Conservation (phyloP, 2,888 invertebrate species). For the Halictus quadricinctus region DNA sequence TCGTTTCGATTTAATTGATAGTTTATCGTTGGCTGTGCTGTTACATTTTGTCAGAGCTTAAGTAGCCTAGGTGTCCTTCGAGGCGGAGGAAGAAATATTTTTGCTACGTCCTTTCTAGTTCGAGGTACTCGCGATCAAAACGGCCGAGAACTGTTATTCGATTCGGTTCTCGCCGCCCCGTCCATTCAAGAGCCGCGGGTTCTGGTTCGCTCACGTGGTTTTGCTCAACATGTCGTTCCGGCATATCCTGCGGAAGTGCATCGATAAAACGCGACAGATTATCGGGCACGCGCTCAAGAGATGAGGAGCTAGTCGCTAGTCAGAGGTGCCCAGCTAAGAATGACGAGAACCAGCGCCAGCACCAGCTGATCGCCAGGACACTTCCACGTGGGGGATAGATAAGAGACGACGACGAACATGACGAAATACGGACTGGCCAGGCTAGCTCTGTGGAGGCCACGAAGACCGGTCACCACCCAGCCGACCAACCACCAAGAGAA, state of each 20-base stretch:
- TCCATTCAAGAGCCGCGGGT: background rate
- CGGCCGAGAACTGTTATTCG: background rate
- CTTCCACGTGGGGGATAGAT: background rate
- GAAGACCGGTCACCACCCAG: slow-evolving; percentile 78
- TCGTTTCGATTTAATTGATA: slow-evolving; percentile 31
- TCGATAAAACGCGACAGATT: slow-evolving; percentile 72
- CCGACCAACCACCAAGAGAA: slow-evolving; percentile 80
- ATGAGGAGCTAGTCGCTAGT: slow-evolving; percentile 45
- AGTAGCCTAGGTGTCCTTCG: slow-evolving; percentile 38
- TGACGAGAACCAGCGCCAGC: background rate
- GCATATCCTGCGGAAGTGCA: slow-evolving; percentile 73
- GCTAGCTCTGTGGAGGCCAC: slow-evolving; percentile 79
- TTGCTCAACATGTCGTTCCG: slow-evolving; percentile 73
- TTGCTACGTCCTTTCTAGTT: slow-evolving; percentile 70
- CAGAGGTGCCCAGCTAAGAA: background rate
- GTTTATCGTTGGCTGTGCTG: slow-evolving; percentile 68
- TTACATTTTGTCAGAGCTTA: slow-evolving; percentile 66
- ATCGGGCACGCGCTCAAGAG: slow-evolving; percentile 69
- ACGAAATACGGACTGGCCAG: slow-evolving; percentile 81
- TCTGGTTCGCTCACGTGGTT: slow-evolving; percentile 7
- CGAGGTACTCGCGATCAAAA: background rate
- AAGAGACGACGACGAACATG: slow-evolving; percentile 65
- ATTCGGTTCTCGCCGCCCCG: background rate
- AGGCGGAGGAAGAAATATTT: slow-evolving; percentile 64
- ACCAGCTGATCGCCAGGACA: slow-evolving; percentile 50